phyloP scores from a whole-genome alignment of 2,888 invertebrate genomes.

The Drosophila colorata region DNA sequence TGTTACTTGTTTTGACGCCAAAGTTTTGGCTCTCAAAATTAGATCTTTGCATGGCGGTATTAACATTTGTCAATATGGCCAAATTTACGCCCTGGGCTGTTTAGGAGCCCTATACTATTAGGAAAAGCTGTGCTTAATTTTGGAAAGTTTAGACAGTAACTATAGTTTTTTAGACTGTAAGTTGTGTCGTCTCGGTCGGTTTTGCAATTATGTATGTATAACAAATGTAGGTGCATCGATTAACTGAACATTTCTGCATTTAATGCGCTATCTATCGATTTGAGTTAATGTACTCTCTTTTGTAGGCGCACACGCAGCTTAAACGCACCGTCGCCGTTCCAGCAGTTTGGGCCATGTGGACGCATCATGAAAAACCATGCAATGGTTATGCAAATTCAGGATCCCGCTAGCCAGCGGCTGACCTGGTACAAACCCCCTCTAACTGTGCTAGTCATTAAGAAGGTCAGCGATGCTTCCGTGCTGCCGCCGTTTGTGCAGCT shows the following conservation, averaged over 20 bases:
- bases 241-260: not conserved
- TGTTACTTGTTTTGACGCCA: no score
- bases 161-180: no score
- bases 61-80: no score
- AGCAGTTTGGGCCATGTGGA: slow-evolving; percentile 99
- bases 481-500: slow-evolving; percentile 96
- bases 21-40: no score
- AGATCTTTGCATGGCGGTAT: no score
- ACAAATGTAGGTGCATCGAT: not conserved
- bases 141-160: no score
- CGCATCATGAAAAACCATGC: slow-evolving; percentile 98
- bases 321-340: slow-evolving; percentile 98
- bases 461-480: slow-evolving; percentile 96
- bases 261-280: not conserved
- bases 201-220: not conserved
- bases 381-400: slow-evolving; percentile 99
- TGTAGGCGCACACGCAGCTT: slow-evolving; percentile 96
- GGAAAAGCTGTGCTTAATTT: no score
- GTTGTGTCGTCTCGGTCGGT: no score
- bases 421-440: slow-evolving; percentile 99
- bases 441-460: slow-evolving; percentile 98
- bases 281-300: slow-evolving; percentile 77
- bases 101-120: no score
- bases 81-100: no score
- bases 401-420: slow-evolving; percentile 97